Evolutionary conservation across 1,140 invertebrate species (phyloP), one percentile per base, ranked within the genome.

Genomic region (Himalopsyche phryganea): DNA sequence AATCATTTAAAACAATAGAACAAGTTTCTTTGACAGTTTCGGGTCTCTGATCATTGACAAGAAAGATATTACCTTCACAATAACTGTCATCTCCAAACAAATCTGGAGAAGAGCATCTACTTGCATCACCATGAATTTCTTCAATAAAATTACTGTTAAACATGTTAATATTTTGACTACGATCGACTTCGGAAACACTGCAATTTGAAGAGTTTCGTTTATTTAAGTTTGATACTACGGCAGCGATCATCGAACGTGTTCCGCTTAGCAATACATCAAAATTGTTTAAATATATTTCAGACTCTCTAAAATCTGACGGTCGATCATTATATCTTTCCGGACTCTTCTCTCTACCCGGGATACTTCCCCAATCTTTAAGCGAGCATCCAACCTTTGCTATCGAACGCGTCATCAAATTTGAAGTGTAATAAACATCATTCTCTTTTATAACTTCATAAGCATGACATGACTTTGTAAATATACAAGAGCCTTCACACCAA

Each of bases 51-150:
- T 51, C 41, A 5, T 45, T 19, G n/a, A 32, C 1, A 2, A 46
- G 4, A 1, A 20, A 1, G 15, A n/a, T 1, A 46, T 46, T 28
- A 36, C 10, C 53, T 46, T 51, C 46, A 17, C 50, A 47, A n/a
- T 67, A 69, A 10, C 52, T 46, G 55, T 76, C 74, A 68, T 76
- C 75, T 67, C 72, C 73, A 71, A 82, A 82, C 48, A 82, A 66
- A 68, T 82, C 80, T 35, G 80, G 80, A 11, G 80, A 81, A 45
- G 41, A 54, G 6, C 51, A 45, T 2, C 51, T 40, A 54, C 42
- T 54, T 11, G 13, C 11, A 11, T 42, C 13, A 13, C 6, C n/a
- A 42, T 41, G 28, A 18, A 23, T 28, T 1, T 41, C 14, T 41
- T 17, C n/a, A 51, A 13, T 19, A 38, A 5, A 6, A 42, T 13